Evolutionary conservation across 2,113 vertebrate genomes (phyloP).

Genomic region (Neofelis nebulosa): DNA sequence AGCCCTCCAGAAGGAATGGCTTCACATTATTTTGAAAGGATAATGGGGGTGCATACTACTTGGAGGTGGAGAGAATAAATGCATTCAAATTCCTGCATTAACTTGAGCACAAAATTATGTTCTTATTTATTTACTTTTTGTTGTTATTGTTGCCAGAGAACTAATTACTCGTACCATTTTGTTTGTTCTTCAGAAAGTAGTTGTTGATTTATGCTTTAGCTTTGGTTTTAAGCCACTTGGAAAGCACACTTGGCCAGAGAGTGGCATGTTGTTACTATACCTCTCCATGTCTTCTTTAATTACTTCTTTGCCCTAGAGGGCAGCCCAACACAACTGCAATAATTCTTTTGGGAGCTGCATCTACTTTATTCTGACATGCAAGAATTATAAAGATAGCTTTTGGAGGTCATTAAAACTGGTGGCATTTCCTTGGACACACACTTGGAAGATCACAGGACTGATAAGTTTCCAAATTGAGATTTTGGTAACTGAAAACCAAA

Average conservation of each 20-base stretch:
- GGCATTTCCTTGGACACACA: not conserved
- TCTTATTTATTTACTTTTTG: not conserved
- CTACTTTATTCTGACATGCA: not conserved
- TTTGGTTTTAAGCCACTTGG: not conserved
- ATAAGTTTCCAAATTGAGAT: not conserved
- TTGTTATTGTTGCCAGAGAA: not conserved
- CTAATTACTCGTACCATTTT: not conserved
- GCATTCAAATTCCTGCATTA: not conserved
- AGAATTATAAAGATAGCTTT: not conserved
- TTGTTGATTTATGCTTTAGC: not conserved
- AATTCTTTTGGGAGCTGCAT: not conserved
- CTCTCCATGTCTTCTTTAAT: not conserved
- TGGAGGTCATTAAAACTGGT: not conserved
- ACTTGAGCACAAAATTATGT: not conserved
- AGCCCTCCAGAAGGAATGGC: not conserved
- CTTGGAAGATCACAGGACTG: not conserved
- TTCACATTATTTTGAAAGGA: not conserved
- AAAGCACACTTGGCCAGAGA: not conserved
- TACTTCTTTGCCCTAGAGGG: not conserved
- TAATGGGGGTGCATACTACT: not conserved
- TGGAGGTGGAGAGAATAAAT: not conserved
- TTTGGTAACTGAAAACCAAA: not conserved
- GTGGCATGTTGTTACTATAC: accelerated
- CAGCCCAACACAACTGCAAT: not conserved
- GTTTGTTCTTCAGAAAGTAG: not conserved